Conservation (phyloP, 2,113 vertebrate species). For the Cichladusa arquata region DNA sequence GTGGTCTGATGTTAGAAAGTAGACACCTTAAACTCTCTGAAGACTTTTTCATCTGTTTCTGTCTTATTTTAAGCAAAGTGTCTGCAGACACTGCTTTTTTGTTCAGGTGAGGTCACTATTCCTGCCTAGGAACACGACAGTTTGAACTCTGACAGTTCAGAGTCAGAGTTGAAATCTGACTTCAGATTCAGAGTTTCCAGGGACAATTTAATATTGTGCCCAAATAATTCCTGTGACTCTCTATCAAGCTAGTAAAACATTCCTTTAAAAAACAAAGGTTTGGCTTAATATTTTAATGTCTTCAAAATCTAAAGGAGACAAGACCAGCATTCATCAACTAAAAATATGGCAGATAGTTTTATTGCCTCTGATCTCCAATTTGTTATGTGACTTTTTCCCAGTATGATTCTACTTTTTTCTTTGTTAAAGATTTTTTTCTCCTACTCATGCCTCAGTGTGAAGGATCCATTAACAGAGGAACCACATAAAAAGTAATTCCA, state of each 20-base stretch:
- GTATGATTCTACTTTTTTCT: conserved; percentile 12
- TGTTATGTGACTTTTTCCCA: conserved; percentile 12
- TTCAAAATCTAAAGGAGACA: background rate
- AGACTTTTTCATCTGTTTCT: background rate
- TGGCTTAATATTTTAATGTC: background rate
- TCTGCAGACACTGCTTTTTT: background rate
- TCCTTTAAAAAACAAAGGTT: background rate
- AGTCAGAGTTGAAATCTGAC: no score
- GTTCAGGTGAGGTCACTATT: background rate
- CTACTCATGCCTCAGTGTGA: conserved; percentile 6
- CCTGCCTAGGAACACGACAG: background rate
- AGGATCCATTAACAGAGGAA: conserved; percentile 55
- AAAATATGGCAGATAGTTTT: conserved; percentile 27
- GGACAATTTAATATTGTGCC: background rate
- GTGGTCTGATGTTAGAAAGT: background rate
- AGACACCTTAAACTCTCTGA: background rate
- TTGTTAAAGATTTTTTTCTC: conserved; percentile 9
- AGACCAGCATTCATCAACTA: conserved; percentile 16
- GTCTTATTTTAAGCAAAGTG: background rate
- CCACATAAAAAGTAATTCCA: conserved; percentile 66
- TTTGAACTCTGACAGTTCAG: background rate
- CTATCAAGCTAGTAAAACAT: background rate
- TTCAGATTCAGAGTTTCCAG: background rate
- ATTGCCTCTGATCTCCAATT: conserved; percentile 38
- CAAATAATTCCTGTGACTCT: background rate